These are phyloP conservation scores for Esox lucius DNA, from an alignment of 2,797 vertebrate species.

Conservation along the genomic window DNA sequence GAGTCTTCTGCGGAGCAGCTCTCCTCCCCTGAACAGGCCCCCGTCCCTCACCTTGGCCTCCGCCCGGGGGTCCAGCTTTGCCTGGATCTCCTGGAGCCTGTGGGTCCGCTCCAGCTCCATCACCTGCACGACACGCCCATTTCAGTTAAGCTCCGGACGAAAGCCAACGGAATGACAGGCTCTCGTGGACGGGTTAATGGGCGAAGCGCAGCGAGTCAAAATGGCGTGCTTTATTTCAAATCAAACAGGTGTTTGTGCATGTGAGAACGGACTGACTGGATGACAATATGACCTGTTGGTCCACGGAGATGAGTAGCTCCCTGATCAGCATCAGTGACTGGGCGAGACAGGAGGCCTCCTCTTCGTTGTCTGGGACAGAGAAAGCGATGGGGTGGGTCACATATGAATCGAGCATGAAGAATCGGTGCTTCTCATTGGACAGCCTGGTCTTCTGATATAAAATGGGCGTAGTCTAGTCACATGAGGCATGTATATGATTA, in stretches of 20 bases:
- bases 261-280: background rate
- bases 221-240: background rate
- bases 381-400: background rate
- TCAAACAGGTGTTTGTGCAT: background rate
- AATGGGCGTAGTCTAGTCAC: background rate
- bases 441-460: background rate
- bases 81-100: constrained; percentile 85
- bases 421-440: background rate
- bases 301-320: constrained; percentile 82
- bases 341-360: constrained; percentile 74
- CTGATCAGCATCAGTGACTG: constrained; percentile 75
- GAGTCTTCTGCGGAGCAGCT: constrained; percentile 84
- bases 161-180: background rate
- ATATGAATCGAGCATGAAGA: background rate
- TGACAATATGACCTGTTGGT: constrained; percentile 74
- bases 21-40: constrained; percentile 80
- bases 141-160: background rate
- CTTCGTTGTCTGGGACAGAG: constrained; percentile 75
- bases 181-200: background rate
- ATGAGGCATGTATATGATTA: too few relatives aligned
- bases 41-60: constrained; percentile 70
- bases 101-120: constrained; percentile 82
- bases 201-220: background rate
- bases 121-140: constrained; percentile 58
- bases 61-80: constrained; percentile 80